Conservation (phyloP, 1,140 invertebrate genomes). For the Atta cephalotes region DNA sequence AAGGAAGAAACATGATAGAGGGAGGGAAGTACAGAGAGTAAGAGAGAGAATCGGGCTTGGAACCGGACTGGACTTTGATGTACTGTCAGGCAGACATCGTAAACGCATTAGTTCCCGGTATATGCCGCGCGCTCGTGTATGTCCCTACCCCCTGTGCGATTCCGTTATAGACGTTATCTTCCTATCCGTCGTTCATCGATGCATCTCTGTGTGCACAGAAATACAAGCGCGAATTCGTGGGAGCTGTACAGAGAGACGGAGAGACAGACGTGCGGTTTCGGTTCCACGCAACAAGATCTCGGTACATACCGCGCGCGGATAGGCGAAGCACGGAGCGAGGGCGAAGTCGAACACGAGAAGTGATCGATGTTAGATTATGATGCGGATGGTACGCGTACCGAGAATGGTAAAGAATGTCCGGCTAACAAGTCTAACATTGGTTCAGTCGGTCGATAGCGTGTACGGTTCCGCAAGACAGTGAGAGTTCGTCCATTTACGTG, state of each 20-base stretch:
- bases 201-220: constrained; percentile 47
- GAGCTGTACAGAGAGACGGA: constrained; percentile 51
- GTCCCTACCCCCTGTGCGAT: constrained; percentile 59
- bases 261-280: constrained; percentile 47
- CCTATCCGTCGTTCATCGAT: constrained; percentile 60
- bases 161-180: constrained; percentile 73
- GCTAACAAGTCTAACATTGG: constrained; percentile 75
- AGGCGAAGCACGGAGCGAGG: constrained; percentile 16
- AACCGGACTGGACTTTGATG: constrained; percentile 79
- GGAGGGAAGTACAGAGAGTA: constrained; percentile 18
- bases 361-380: constrained; percentile 78
- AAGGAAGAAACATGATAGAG: constrained; percentile 43
- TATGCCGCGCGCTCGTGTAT: constrained; percentile 43
- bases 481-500: constrained; percentile 15
- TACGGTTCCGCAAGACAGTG: constrained; percentile 27
- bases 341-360: constrained; percentile 68
- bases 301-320: constrained; percentile 47
- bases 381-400: constrained; percentile 51
- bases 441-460: constrained; percentile 59
- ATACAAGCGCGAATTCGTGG: constrained; percentile 58
- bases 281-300: constrained; percentile 53
- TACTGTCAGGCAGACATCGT: constrained; percentile 81
- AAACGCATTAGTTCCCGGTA: constrained; percentile 81
- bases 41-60: constrained; percentile 45
- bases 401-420: constrained; percentile 75